phyloP scores from a whole-genome alignment of 2,797 vertebrate species.

The Malacoraja senta region DNA sequence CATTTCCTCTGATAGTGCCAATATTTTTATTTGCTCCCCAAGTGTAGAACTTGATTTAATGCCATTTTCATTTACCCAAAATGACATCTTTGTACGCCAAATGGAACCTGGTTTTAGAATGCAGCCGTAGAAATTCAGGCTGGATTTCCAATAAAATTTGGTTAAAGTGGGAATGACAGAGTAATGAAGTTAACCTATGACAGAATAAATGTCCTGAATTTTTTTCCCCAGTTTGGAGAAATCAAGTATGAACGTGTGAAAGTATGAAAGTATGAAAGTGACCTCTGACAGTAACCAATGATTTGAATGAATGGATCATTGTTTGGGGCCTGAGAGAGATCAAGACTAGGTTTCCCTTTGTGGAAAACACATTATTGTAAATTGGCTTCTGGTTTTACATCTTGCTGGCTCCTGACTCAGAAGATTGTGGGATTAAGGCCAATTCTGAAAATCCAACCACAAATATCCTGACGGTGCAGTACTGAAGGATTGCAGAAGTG shows the following conservation, averaged over 20 bases:
- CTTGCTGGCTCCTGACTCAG: too few species aligned
- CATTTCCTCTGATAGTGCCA: not conserved
- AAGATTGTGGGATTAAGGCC: too few species aligned
- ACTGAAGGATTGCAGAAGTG: too few species aligned
- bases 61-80: conserved; percentile 2
- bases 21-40: conserved; percentile 16
- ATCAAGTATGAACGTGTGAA: not conserved
- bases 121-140: not conserved
- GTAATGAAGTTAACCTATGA: not conserved
- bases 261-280: too few species aligned
- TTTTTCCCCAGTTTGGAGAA: not conserved
- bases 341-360: not conserved
- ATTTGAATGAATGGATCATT: not conserved
- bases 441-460: too few species aligned
- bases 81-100: too few species aligned
- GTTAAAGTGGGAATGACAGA: not conserved
- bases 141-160: not conserved
- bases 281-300: not conserved
- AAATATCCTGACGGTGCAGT: too few species aligned
- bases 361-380: not conserved
- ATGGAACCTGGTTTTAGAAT: not conserved
- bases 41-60: not conserved
- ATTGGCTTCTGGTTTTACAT: not conserved
- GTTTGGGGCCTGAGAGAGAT: not conserved
- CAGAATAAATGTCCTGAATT: not conserved